Evolutionary conservation across 2,888 invertebrate genomes (phyloP), one percentile per base, ranked within the genome.

Genomic region (Dastarcus helophoroides): DNA sequence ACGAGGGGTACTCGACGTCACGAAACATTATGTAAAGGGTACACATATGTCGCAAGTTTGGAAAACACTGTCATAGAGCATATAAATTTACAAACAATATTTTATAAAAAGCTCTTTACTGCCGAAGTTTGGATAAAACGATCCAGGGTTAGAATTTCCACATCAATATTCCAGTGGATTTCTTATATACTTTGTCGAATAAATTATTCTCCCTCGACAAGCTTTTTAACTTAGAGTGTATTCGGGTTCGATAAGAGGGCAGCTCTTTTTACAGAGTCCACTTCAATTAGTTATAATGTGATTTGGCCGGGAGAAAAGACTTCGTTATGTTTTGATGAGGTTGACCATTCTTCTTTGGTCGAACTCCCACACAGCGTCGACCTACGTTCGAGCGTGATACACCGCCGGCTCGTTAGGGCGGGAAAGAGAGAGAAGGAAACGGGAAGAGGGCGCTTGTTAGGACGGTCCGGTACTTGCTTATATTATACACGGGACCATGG

Each of bases 241-340:
- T 10, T 23, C 9, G 6, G 11, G 24, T 9, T 23, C 7, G 8
- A 9, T 23, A 23, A 23, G 24, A 23, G 26, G 13, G 13, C 5
- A 5, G 10, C 43, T 38, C 41, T 47, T 50, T 50, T 50, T 47
- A 44, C 42, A 39, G 36, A 44, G 48, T 44, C 54, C 56, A 56
- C 58, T 58, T 56, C 58, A 58, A 58, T 58, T 58, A 57, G 58
- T 57, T 56, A 57, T 58, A 58, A 58, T 57, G 55, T 58, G 56
- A 58, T 58, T 58, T 58, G 51, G 53, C 51, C 50, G 47, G 50
- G 51, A 54, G 55, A 54, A 58, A 56, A 54, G 54, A 53, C 53
- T 56, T 58, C 56, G 55, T 58, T 58, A 57, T 58, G 52, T 56
- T 57, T 56, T 58, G 55, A 56, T 55, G 55, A 56, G 53, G 55